These are phyloP conservation scores for Stegastes partitus DNA, from an alignment of 2,113 vertebrate genomes.

Conservation along the genomic window DNA sequence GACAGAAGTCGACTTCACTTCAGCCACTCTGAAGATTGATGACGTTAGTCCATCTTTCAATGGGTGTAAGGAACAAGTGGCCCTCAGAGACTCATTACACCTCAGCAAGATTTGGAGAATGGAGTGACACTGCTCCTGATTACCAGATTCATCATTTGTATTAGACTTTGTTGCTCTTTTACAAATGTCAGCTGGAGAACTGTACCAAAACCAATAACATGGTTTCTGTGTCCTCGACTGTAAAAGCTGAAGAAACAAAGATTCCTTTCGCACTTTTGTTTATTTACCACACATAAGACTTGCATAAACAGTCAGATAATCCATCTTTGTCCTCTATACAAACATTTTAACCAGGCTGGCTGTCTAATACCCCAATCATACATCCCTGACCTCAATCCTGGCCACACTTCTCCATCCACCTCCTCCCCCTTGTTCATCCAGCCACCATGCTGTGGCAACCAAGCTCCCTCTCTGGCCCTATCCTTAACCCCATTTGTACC, in stretches of 20 bases:
- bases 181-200: slow-evolving; percentile 52
- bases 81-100: slow-evolving; percentile 77
- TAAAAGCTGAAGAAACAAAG: neutral
- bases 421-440: slow-evolving; percentile 27
- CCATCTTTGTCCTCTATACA: slow-evolving; percentile 57
- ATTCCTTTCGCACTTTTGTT: neutral
- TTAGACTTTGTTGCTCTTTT: slow-evolving; percentile 47
- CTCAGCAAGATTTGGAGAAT: slow-evolving; percentile 55
- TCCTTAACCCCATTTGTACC: slow-evolving; percentile 74
- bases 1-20: slow-evolving; percentile 62
- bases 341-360: slow-evolving; percentile 59
- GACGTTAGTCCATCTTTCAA: slow-evolving; percentile 63
- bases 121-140: slow-evolving; percentile 59
- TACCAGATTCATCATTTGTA: slow-evolving; percentile 72
- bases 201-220: slow-evolving; percentile 10
- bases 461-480: slow-evolving; percentile 50
- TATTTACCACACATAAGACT: slow-evolving; percentile 27
- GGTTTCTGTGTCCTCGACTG: neutral
- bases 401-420: slow-evolving; percentile 37
- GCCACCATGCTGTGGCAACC: slow-evolving; percentile 44
- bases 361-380: slow-evolving; percentile 70
- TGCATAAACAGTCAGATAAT: slow-evolving; percentile 62
- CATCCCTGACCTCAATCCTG: slow-evolving; percentile 74
- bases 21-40: slow-evolving; percentile 72
- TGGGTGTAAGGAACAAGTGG: slow-evolving; percentile 71